Percentiles rank a stretch among this genome's conserved stretches.
These are phyloP conservation scores for Chrysolina haemoptera DNA, from an alignment of 2,888 invertebrate genomes.

Conservation along the genomic window DNA sequence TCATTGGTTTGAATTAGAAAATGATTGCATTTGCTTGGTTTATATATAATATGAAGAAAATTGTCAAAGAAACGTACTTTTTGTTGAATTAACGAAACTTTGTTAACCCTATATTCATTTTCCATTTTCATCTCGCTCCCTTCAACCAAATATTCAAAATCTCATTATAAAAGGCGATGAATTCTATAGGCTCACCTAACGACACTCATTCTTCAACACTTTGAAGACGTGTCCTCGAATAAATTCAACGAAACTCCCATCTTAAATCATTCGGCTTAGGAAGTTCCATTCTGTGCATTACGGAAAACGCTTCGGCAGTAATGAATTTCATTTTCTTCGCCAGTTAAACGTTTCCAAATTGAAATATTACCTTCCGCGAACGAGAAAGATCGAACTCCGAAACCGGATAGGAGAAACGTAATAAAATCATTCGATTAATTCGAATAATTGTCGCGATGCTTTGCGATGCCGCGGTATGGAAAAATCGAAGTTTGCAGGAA, in stretches of 20 bases:
- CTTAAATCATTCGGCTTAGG: conserved; percentile 10
- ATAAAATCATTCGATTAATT: background rate
- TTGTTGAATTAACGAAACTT: too few relatives aligned
- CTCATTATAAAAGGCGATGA: conserved; percentile 10
- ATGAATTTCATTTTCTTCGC: conserved; percentile 22
- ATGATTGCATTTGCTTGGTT: too few relatives aligned
- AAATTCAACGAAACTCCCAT: conserved; percentile 10
- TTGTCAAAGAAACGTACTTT: too few relatives aligned
- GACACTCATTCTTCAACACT: conserved; percentile 11
- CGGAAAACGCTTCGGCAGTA: conserved; percentile 17
- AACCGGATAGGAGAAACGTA: background rate
- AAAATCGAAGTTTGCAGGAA: background rate
- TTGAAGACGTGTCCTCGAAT: conserved; percentile 19
- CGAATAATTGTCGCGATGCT: background rate
- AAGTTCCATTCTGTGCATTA: conserved; percentile 23
- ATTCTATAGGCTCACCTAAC: background rate
- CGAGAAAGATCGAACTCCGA: background rate
- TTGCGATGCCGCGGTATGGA: background rate
- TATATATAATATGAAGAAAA: too few relatives aligned
- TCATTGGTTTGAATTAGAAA: too few relatives aligned
- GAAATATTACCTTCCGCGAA: conserved; percentile 10
- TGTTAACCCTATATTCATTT: background rate
- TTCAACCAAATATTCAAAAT: background rate
- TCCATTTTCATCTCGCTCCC: background rate
- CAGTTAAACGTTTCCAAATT: conserved; percentile 16